A percentile compares a stretch with the other conserved stretches of the same genome.
Evolutionary conservation across 1,140 invertebrate species (phyloP).

Genomic region (Nasonia giraulti): DNA sequence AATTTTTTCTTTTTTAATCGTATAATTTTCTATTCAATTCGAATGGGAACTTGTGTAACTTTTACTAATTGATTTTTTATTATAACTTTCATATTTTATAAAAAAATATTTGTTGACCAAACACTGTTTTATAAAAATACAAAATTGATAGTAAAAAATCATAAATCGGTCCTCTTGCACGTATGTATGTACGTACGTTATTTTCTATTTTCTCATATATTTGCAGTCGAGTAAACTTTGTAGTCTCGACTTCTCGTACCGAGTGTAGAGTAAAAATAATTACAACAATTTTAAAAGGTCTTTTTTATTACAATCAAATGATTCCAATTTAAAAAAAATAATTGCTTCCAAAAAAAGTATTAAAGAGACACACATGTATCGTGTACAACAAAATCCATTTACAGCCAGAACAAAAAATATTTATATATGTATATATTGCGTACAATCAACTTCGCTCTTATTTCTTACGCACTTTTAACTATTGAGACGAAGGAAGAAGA

Average conservation of each 20-base stretch:
- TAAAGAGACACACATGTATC: constrained; percentile 6
- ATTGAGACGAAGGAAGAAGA: not conserved
- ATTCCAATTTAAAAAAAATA: constrained; percentile 36
- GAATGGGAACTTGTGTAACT: constrained; percentile 12
- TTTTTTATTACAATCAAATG: constrained; percentile 35
- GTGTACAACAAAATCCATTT: constrained; percentile 36
- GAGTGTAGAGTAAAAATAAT: constrained; percentile 31
- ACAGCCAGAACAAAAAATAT: constrained; percentile 32
- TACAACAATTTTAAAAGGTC: constrained; percentile 35
- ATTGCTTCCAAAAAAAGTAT: constrained; percentile 27
- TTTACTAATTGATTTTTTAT: constrained; percentile 1
- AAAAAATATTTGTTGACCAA: constrained; percentile 39
- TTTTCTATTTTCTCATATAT: not conserved
- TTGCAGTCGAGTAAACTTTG: constrained; percentile 14
- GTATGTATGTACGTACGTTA: not conserved
- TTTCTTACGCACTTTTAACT: constrained; percentile 20
- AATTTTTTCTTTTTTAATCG: not conserved
- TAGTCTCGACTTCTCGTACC: not conserved
- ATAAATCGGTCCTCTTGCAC: not conserved
- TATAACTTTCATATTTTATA: constrained; percentile 36
- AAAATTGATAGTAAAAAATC: constrained; percentile 46
- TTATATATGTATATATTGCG: constrained; percentile 17
- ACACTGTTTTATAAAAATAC: constrained; percentile 46
- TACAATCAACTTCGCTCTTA: constrained; percentile 9
- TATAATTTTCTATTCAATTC: not conserved